Percentiles rank a stretch among this genome's conserved stretches.
Conservation (phyloP, 2,113 vertebrate genomes). For the Urocitellus parryii region DNA sequence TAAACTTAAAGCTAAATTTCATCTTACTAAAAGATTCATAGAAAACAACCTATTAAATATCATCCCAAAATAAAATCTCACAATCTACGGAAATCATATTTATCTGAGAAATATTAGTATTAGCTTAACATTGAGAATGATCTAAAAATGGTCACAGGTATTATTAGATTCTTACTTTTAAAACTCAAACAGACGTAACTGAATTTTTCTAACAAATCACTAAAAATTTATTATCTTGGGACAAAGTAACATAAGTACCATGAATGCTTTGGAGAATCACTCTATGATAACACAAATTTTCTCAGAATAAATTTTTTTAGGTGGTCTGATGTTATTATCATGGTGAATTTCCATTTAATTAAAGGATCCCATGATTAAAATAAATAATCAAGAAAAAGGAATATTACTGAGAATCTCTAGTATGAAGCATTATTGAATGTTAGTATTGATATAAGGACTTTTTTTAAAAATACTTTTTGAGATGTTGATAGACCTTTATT, state of each 20-base stretch:
- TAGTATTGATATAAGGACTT: background rate
- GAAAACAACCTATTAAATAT: slow-evolving; percentile 15
- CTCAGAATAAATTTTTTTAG: background rate
- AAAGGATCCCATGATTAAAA: background rate
- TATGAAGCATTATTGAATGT: background rate
- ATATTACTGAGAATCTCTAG: background rate
- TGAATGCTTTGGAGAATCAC: background rate
- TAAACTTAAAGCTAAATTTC: background rate
- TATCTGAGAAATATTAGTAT: slow-evolving; percentile 26
- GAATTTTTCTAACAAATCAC: background rate
- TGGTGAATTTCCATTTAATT: background rate
- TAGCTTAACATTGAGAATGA: slow-evolving; percentile 32
- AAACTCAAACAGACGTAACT: background rate
- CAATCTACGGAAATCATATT: background rate
- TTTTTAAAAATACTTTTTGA: too few relatives aligned
- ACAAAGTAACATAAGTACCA: background rate
- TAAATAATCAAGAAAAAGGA: background rate
- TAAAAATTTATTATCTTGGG: background rate
- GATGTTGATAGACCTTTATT: too few relatives aligned
- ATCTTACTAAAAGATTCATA: background rate
- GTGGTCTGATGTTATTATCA: background rate
- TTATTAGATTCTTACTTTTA: background rate
- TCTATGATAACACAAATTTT: background rate
- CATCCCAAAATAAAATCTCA: background rate
- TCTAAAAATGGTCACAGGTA: background rate